Conservation (phyloP, 2,888 invertebrate genomes). For the Altica lythri region DNA sequence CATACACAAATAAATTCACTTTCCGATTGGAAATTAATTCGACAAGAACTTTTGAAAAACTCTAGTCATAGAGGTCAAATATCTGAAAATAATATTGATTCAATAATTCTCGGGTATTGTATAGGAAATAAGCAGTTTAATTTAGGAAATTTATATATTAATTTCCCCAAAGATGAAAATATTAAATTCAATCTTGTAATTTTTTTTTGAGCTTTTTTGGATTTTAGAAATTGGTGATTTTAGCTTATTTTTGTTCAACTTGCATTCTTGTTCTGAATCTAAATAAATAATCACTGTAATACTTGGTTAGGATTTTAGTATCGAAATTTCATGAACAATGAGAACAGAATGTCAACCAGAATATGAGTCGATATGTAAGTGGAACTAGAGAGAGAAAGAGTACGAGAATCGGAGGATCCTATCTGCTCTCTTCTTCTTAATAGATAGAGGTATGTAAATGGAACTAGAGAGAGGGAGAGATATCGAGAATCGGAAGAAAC, state of each 20-base stretch:
- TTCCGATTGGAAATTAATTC: conserved; percentile 50
- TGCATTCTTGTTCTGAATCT: conserved; percentile 44
- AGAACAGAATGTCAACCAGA: not conserved
- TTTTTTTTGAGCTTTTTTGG: conserved; percentile 44
- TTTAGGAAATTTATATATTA: conserved; percentile 63
- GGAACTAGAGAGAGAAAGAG: not conserved
- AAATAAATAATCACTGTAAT: conserved; percentile 16
- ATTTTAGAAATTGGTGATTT: conserved; percentile 51
- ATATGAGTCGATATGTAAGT: not conserved
- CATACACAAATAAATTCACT: conserved; percentile 9
- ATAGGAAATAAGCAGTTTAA: conserved; percentile 55
- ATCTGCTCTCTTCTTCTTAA: too few relatives aligned
- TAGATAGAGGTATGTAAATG: too few relatives aligned
- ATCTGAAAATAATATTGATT: conserved; percentile 64
- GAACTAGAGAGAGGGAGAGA: too few relatives aligned
- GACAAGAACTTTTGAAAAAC: conserved; percentile 54
- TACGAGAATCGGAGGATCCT: not conserved
- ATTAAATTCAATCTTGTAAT: conserved; percentile 63
- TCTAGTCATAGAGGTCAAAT: conserved; percentile 52
- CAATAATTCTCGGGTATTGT: conserved; percentile 63
- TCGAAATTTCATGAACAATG: too few relatives aligned
- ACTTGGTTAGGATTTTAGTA: too few relatives aligned
- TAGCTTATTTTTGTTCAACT: conserved; percentile 43
- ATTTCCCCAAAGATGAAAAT: conserved; percentile 60
- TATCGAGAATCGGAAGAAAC: too few relatives aligned